Conservation (phyloP, 2,888 invertebrate species). For the Xylota sylvarum region DNA sequence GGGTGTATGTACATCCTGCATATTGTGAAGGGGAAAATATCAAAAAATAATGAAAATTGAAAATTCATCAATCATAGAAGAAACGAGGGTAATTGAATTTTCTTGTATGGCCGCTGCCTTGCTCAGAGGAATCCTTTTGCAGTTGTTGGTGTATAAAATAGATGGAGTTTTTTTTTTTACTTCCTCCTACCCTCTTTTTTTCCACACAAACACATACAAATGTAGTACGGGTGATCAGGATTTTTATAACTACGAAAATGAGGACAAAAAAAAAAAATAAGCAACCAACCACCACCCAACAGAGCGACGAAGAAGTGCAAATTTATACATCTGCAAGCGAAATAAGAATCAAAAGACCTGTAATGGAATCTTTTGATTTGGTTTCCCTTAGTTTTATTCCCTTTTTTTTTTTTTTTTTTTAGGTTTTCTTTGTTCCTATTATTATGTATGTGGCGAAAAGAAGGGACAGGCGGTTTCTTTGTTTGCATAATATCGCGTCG, state of each 20-base stretch:
- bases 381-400: background rate
- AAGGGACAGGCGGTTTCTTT: background rate
- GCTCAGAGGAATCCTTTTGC: constrained; percentile 23
- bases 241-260: constrained; percentile 14
- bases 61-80: constrained; percentile 67
- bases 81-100: constrained; percentile 68
- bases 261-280: background rate
- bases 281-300: background rate
- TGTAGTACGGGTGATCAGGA: constrained; percentile 13
- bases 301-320: background rate
- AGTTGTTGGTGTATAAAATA: background rate
- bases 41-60: constrained; percentile 38
- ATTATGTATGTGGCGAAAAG: background rate
- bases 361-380: background rate
- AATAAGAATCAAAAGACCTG: background rate
- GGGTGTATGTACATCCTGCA: constrained; percentile 1
- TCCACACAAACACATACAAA: background rate
- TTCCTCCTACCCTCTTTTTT: constrained; percentile 28
- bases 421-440: background rate
- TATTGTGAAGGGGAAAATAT: constrained; percentile 6
- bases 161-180: constrained; percentile 6
- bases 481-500: constrained; percentile 2
- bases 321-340: constrained; percentile 3
- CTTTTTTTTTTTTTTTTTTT: background rate
- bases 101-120: constrained; percentile 20